Base-by-base conservation (phyloP, 2,888 invertebrate genomes). In the Stenoptilia bipunctidactyla region DNA sequence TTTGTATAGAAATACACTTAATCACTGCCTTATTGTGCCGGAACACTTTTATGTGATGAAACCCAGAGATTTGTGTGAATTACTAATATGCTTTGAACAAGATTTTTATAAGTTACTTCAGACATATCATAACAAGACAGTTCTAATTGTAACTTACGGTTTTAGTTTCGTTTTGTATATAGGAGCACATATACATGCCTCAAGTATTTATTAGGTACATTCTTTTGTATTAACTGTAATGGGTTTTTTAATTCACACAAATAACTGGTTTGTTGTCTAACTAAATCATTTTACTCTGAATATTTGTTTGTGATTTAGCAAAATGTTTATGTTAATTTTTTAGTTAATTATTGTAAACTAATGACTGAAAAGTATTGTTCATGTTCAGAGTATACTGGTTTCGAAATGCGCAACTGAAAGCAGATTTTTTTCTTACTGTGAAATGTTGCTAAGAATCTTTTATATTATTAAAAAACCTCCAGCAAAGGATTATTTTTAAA, bases 11-110 rank as follows among this genome's bases (percentile, higher is more conserved):
- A 71, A 59, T 70, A 79, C 75, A 82, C 76, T 74, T 68, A 73
- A 79, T 72, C 82, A 83, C 82, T 83, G 82, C 82, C 82, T 80
- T 79, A 77, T 62, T 71, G 82, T 83, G 82, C 82, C 80, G 79
- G 77, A 73, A 65, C 57, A 65, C 66, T 66, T 56, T 66, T 45
- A 44, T 30, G 44, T 30, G 10, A 30, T 8, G 12, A 3, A 30
- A 30, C 9, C 10, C 30, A 30, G 12, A 4, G 3, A n/a, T 30
- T 30, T 30, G 30, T 30, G 30, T 30, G n/a, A 30, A 9, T 30
- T 30, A 12, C 8, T 20, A 2, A 30, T 12, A 8, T 30, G n/a
- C n/a, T 8, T 12, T n/a, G 6, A 30, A 12, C n/a, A n/a, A 20
- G 30, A n/a, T 12, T 30, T 12, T 12, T 12, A 30, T n/a, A 30